Percentiles rank a stretch among this genome's conserved stretches.
Evolutionary conservation across 30 jellyfish, hydroid and myxozoan genomes (phyloP).

Genomic region (Haliclystus octoradiatus): DNA sequence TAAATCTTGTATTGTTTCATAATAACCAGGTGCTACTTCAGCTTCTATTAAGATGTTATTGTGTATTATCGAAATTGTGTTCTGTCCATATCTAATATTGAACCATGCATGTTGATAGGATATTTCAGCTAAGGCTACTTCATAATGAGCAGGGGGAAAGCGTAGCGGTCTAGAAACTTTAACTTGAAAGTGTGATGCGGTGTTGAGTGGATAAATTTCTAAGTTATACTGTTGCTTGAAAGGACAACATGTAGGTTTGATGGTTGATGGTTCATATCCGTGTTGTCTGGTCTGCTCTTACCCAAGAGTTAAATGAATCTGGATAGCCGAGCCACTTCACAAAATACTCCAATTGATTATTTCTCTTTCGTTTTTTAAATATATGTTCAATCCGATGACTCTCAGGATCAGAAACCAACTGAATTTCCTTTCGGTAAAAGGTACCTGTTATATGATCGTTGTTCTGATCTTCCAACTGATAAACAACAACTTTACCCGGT

Average conservation of each 20-base stretch:
- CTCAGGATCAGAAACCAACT: conserved; percentile 14
- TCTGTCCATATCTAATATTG: background rate
- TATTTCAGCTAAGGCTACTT: background rate
- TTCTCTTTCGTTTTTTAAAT: background rate
- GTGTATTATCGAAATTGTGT: background rate
- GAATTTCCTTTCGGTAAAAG: conserved; percentile 35
- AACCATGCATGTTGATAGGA: background rate
- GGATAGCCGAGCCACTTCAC: conserved; percentile 7
- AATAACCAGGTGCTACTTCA: background rate
- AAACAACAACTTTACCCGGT: conserved; percentile 5
- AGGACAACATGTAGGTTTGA: background rate
- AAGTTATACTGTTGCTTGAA: too few relatives aligned
- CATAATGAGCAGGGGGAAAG: background rate
- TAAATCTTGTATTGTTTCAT: background rate
- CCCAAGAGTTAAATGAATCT: background rate
- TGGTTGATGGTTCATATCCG: too few relatives aligned
- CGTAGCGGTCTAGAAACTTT: background rate
- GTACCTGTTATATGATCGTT: conserved; percentile 17
- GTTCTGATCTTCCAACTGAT: conserved; percentile 15
- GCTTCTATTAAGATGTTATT: too few relatives aligned
- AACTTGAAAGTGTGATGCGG: background rate
- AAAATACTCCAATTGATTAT: background rate
- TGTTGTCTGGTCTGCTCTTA: too few relatives aligned
- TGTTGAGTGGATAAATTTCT: background rate
- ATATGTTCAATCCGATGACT: conserved; percentile 7